Percentiles rank a stretch among this genome's conserved stretches.
These are phyloP conservation scores for Psylliodes chrysocephalus DNA, from an alignment of 2,888 invertebrate genomes.

Conservation along the genomic window DNA sequence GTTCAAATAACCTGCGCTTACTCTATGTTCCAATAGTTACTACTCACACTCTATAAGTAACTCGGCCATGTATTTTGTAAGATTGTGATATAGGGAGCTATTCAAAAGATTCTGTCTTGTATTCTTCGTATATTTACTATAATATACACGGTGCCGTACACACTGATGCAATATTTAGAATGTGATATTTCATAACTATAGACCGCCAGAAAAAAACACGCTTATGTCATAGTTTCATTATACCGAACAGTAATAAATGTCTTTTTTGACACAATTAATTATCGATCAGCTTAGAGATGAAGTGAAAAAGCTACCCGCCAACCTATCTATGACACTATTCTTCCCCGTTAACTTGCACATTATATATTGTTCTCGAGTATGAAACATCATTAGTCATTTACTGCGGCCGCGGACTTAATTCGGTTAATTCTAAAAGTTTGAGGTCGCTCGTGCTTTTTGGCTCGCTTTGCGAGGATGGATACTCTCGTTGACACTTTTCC, in stretches of 20 bases:
- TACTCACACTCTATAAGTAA: too few relatives aligned
- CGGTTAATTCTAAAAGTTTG: slow-evolving; percentile 10
- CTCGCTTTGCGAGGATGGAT: not conserved
- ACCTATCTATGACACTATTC: slow-evolving; percentile 3
- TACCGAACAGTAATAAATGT: slow-evolving; percentile 33
- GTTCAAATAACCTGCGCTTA: too few relatives aligned
- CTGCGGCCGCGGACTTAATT: slow-evolving; percentile 10
- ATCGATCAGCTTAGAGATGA: slow-evolving; percentile 29
- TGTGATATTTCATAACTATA: not conserved
- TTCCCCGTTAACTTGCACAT: slow-evolving; percentile 18
- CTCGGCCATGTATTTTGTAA: too few relatives aligned
- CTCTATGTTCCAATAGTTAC: too few relatives aligned
- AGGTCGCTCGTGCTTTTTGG: not conserved
- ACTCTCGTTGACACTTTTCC: not conserved
- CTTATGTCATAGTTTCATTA: slow-evolving; percentile 5
- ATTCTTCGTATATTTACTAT: too few relatives aligned
- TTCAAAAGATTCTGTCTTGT: too few relatives aligned
- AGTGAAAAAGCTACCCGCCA: slow-evolving; percentile 20
- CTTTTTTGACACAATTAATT: slow-evolving; percentile 30
- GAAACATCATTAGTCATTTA: slow-evolving; percentile 27
- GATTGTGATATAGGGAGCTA: too few relatives aligned
- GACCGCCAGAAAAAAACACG: not conserved
- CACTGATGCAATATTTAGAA: too few relatives aligned
- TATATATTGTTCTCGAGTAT: slow-evolving; percentile 21
- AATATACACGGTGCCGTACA: too few relatives aligned